Base-by-base conservation (phyloP, 2,113 vertebrate genomes). In the Nycticryphes semicollaris region DNA sequence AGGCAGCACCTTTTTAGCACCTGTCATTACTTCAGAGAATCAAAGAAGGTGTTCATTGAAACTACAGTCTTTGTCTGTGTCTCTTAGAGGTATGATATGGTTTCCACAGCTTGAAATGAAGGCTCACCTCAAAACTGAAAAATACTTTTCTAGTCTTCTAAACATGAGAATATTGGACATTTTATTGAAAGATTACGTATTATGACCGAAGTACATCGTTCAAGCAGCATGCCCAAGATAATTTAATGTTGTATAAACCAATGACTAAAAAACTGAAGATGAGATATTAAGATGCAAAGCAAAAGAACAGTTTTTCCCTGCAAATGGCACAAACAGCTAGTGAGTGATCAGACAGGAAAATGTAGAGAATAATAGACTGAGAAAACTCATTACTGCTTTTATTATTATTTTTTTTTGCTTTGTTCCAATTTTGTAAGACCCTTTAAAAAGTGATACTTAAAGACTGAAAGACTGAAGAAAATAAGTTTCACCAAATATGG, bases 11-110 rank as follows among this genome's bases (percentile, higher is more conserved):
- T 75, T 56, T 50, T 85, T 51, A 70, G 35, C 23, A 59, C 5
- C 25, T 89, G 30, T 37, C 16, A 39, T 69, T 47, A 37, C 41
- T 72, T 68, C 31, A 82, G 64, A 84, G 21, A 15, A 35, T 60
- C 68, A 63, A 27, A 83, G 31, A 54, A 77, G 87, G 5, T n/a
- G 23, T 27, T 67, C 3, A 53, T 35, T 64, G 43, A 60, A 75
- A 67, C 3, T 2, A 4, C 14, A 39, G 10, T 4, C 3, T 70
- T 70, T 78, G 56, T 30, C 33, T 1, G 0, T 37, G 4, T 30
- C 24, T 86, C n/a, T 78, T 74, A 47, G 12, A 72, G 21, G 12
- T 73, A 43, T 5, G 1, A 14, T 39, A 35, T 7, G 4, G 2
- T 45, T 86, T 73, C 50, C 16, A 39, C 12, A 78, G 15, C 41